A percentile compares a stretch with the other conserved stretches of the same genome.
phyloP scores from a whole-genome alignment of 2,797 vertebrate species.

The Naso thynnoides region DNA sequence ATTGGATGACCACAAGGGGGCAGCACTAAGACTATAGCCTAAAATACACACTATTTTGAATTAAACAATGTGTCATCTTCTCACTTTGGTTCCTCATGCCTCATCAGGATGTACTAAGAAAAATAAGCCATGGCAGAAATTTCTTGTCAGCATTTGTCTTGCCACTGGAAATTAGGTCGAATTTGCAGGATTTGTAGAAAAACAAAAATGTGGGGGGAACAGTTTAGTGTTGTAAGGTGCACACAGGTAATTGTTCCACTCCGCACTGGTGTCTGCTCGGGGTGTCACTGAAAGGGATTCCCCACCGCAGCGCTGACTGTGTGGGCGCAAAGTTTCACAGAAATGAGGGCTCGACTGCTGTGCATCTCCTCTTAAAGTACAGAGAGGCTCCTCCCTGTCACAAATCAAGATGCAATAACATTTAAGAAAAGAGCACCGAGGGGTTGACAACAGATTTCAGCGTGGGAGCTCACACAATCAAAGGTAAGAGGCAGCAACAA shows the following conservation, averaged over 20 bases:
- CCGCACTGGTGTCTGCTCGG: slow-evolving; percentile 37
- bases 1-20: slow-evolving; percentile 64
- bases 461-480: slow-evolving; percentile 48
- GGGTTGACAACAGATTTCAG: slow-evolving; percentile 57
- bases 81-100: neutral
- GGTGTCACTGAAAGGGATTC: slow-evolving; percentile 81
- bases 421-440: slow-evolving; percentile 69
- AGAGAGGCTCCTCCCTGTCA: slow-evolving; percentile 74
- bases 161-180: slow-evolving; percentile 37
- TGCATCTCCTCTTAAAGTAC: slow-evolving; percentile 55
- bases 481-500: slow-evolving; percentile 65
- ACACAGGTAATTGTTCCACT: slow-evolving; percentile 74
- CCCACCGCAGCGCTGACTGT: slow-evolving; percentile 63
- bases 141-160: neutral
- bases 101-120: neutral
- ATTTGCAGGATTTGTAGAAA: neutral
- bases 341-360: slow-evolving; percentile 57
- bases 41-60: neutral
- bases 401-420: slow-evolving; percentile 61
- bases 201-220: neutral
- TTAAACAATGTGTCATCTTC: slow-evolving; percentile 5
- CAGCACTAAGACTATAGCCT: slow-evolving; percentile 44
- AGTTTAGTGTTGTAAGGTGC: neutral
- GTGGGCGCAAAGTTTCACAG: slow-evolving; percentile 74
- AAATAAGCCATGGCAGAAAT: neutral